Conservation (phyloP, 2,888 invertebrate genomes). For the Alloscopus bannaensis region DNA sequence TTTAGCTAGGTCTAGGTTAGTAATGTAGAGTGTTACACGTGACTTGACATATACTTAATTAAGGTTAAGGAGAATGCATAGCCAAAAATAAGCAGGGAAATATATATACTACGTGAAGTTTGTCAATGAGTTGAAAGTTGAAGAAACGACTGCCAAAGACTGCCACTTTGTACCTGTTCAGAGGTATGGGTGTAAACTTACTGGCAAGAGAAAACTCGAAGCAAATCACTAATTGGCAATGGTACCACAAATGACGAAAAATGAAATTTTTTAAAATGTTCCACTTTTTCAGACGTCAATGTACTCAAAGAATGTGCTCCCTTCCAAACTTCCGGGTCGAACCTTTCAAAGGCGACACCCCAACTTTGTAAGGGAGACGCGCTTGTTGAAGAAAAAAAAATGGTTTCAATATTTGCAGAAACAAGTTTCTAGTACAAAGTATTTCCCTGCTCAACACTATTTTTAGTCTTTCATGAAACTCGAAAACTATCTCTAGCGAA, state of each 20-base stretch:
- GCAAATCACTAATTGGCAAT: conserved; percentile 47
- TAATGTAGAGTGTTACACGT: conserved; percentile 33
- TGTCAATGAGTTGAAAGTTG: conserved; percentile 38
- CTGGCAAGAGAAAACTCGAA: conserved; percentile 37
- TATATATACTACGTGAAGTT: conserved; percentile 65
- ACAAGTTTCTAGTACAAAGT: conserved; percentile 69
- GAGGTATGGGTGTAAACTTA: conserved; percentile 61
- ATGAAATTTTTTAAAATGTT: conserved; percentile 35
- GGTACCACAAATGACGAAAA: conserved; percentile 22
- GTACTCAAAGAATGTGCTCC: conserved; percentile 60
- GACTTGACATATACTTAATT: conserved; percentile 65
- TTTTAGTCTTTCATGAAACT: conserved; percentile 72
- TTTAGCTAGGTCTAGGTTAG: conserved; percentile 29
- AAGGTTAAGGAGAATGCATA: conserved; percentile 61
- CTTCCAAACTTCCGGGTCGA: conserved; percentile 51
- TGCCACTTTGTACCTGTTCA: conserved; percentile 69
- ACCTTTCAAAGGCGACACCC: no score
- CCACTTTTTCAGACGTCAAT: conserved; percentile 48
- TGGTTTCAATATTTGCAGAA: conserved; percentile 44
- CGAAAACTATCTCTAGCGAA: conserved; percentile 51
- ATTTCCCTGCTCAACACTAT: conserved; percentile 73
- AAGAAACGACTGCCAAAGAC: conserved; percentile 63
- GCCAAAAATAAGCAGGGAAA: conserved; percentile 71
- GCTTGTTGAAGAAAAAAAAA: conserved; percentile 33
- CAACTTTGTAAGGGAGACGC: conserved; percentile 22